Conservation (phyloP, 2,888 invertebrate genomes). For the Acleris sparsana region DNA sequence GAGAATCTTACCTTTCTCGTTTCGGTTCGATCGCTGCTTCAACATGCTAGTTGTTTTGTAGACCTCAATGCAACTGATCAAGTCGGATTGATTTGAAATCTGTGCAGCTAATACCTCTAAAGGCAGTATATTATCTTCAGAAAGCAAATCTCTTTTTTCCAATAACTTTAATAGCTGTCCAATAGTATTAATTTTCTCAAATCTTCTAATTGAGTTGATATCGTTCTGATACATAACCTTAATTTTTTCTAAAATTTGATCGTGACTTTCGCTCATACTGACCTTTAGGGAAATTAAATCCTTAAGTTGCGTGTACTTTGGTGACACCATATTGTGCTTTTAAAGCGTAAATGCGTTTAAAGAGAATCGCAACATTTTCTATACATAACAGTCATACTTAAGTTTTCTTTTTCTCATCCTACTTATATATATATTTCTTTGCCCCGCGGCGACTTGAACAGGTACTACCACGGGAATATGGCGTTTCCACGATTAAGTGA, state of each 20-base stretch:
- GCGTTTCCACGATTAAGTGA: too few species aligned
- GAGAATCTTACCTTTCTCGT: conserved; percentile 54
- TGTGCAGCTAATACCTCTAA: conserved; percentile 61
- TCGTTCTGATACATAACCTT: conserved; percentile 64
- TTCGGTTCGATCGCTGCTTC: conserved; percentile 48
- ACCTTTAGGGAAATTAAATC: conserved; percentile 55
- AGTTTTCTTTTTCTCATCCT: background rate
- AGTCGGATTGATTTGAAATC: conserved; percentile 50
- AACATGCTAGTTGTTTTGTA: conserved; percentile 56
- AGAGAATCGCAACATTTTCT: conserved; percentile 20
- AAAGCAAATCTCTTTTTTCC: conserved; percentile 66
- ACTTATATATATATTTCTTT: too few species aligned
- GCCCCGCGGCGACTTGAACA: too few species aligned
- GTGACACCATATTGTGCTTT: conserved; percentile 27
- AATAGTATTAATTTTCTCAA: conserved; percentile 63
- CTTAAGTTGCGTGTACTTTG: conserved; percentile 36
- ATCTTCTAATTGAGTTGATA: conserved; percentile 70
- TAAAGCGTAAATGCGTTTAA: background rate
- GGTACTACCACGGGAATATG: too few species aligned
- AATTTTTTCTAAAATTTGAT: conserved; percentile 53
- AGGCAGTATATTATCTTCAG: conserved; percentile 64
- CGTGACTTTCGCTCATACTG: conserved; percentile 55
- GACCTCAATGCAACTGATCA: conserved; percentile 53
- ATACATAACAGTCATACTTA: background rate
- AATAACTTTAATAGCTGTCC: conserved; percentile 62